Evolutionary conservation across 2,797 vertebrate genomes (phyloP), one percentile per base, ranked within the genome.

Genomic region (Poeciliopsis presidionis): DNA sequence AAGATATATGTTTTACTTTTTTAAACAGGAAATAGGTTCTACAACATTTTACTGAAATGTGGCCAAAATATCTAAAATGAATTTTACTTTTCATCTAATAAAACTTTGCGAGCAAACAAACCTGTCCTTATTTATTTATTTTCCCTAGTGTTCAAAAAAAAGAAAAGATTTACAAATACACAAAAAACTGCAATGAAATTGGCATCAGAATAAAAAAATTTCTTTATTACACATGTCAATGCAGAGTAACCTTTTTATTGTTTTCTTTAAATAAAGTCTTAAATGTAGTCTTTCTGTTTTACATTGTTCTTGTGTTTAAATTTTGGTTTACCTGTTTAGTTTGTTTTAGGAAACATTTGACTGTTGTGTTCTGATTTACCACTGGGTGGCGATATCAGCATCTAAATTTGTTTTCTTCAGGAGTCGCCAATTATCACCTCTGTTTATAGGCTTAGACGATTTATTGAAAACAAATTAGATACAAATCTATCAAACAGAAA

Each of bases 361-460:
- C 25, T 46, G 8, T 45, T 46, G n/a, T 59, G 11, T 33, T 25
- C 18, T 28, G 4, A 14, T 73, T 86, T 4, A 77, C 78, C 86
- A 85, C 83, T 55, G 9, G 78, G 46, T 82, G 82, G 72, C 47
- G 67, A 82, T 83, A 67, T 63, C 59, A 72, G 11, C 53, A 71
- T 18, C 30, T 53, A 1, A 16, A 55, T 41, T 25, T 41, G 0
- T 65, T 5, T 69, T 55, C 73, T 67, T 14, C 0, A 45, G 7
- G 0, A 43, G 30, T 18, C 33, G 12, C 13, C 7, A 30, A 69
- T 20, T 67, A 5, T 0, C 5, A 20, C 49, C 59, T 75, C 13
- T 13, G 16, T 43, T 33, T 36, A n/a, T 46, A 11, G 51, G 7
- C 51, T 25, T 25, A 9, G 1, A 63, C 39, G 1, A 30, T 43